Evolutionary conservation across 2,797 vertebrate genomes (phyloP), one percentile per base, ranked within the genome.

Genomic region (Sebastes wilsoni): DNA sequence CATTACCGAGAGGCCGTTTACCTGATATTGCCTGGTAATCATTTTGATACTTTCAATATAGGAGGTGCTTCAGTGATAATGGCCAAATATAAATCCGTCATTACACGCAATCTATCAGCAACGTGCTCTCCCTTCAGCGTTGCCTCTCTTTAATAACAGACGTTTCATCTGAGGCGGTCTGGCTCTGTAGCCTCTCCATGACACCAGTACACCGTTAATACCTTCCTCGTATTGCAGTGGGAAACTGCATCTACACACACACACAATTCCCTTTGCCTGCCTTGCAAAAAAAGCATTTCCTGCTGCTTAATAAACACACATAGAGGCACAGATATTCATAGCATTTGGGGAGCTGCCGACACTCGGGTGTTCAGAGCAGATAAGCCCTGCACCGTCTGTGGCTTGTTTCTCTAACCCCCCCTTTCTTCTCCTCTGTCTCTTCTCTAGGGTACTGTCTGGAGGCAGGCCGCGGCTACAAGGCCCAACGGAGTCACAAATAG

Each of bases 341-440:
- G 88, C 91, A 86, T 91, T 89, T 79, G 73, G 84, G 89, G 79
- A 93, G 88, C 90, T 88, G 87, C 86, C 79, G 82, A 88, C 90
- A 83, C 83, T 92, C 84, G 78, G 87, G 87, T 95, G 94, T 87
- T 89, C 82, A 88, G 88, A 88, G 89, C 75, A 88, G 93, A 94
- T 95, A 95, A 95, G 93, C 80, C 75, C 62, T 71, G 78, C 61
- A 68, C 87, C 71, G 86, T 91, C 87, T 91, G 89, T 75, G 90
- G 74, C 81, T 87, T 66, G 65, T 81, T 86, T 78, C 76, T 82
- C 80, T 79, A 84, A 90, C 83, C 62, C 61, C 61, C 54, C 25
- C 60, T 68, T 80, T 84, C 75, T 85, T 82, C 81, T 72, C 61
- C n/a, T 77, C 84, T 54, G 75, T 86, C 86, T 88, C 85, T 79